Evolutionary conservation across 2,797 vertebrate genomes (phyloP).

Genomic region (Lycodopsis pacificus): DNA sequence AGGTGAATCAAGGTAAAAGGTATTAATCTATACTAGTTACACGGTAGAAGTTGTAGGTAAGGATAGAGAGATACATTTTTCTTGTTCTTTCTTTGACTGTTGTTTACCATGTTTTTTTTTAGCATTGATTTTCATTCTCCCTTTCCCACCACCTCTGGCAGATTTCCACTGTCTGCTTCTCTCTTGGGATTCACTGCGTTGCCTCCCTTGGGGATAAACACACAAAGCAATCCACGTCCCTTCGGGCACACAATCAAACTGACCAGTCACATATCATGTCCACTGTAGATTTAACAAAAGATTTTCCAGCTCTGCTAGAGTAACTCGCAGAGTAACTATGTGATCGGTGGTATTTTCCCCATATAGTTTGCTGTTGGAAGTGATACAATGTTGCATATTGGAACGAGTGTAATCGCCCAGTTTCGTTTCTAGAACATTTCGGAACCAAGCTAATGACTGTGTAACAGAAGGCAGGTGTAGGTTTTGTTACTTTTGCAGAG

Average conservation of each 20-base stretch:
- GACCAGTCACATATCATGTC: conserved; percentile 48
- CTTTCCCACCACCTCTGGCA: conserved; percentile 9
- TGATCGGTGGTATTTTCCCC: conserved; percentile 6
- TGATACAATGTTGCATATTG: neutral
- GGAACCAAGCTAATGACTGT: neutral
- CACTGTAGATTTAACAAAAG: conserved; percentile 40
- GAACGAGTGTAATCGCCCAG: neutral
- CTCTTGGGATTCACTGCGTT: conserved; percentile 30
- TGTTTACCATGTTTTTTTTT: neutral
- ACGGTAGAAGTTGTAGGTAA: neutral
- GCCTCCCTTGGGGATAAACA: conserved; percentile 60
- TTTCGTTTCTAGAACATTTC: neutral
- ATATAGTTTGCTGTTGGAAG: conserved; percentile 3
- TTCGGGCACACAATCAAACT: conserved; percentile 51
- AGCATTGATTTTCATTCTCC: conserved; percentile 5
- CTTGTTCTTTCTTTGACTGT: neutral
- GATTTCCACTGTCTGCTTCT: conserved; percentile 4
- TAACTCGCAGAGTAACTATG: too few species aligned
- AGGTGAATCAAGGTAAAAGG: conserved; percentile 34
- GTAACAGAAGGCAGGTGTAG: neutral
- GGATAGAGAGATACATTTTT: neutral
- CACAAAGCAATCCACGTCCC: conserved; percentile 30
- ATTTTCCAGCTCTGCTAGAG: conserved; percentile 32
- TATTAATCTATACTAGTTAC: conserved; percentile 14
- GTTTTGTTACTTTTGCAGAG: too few species aligned